Evolutionary conservation across 2,797 vertebrate genomes (phyloP).

Genomic region (Spinus olivaceus): DNA sequence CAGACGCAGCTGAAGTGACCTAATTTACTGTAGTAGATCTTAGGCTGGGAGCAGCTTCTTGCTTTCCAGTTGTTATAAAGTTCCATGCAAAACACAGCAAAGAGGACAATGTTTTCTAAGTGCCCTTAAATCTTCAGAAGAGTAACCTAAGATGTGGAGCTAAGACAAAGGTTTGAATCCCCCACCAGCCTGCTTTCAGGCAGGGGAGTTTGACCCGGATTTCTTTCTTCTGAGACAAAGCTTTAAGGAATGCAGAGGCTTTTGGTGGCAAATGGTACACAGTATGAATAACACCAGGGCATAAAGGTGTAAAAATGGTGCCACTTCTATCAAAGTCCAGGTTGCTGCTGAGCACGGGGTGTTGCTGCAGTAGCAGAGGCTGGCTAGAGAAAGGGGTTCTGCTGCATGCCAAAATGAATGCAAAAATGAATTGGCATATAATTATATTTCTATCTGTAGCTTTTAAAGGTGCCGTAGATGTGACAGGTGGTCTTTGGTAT

Average conservation of each 20-base stretch:
- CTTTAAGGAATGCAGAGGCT: conserved; percentile 18
- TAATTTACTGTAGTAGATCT: conserved; percentile 7
- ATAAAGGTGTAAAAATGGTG: background rate
- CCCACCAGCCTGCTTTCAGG: conserved; percentile 41
- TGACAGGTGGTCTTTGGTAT: background rate
- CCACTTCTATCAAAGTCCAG: background rate
- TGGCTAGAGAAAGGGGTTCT: background rate
- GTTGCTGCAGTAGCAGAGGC: background rate
- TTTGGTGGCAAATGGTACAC: conserved; percentile 13
- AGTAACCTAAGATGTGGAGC: background rate
- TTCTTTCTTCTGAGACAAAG: conserved; percentile 58
- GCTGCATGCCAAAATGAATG: background rate
- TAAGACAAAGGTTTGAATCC: conserved; percentile 56
- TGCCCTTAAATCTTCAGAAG: conserved; percentile 33
- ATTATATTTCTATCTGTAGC: background rate
- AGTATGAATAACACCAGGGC: background rate
- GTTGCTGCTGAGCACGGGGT: background rate
- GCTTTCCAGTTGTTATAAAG: background rate
- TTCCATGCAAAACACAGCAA: conserved; percentile 26
- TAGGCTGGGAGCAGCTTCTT: background rate
- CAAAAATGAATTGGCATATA: background rate
- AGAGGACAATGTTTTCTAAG: background rate
- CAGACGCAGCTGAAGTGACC: conserved; percentile 18
- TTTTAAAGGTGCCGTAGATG: background rate
- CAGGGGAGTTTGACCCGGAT: conserved; percentile 2